phyloP scores from a whole-genome alignment of 2,113 vertebrate genomes.

The Microcebus griseorufus region DNA sequence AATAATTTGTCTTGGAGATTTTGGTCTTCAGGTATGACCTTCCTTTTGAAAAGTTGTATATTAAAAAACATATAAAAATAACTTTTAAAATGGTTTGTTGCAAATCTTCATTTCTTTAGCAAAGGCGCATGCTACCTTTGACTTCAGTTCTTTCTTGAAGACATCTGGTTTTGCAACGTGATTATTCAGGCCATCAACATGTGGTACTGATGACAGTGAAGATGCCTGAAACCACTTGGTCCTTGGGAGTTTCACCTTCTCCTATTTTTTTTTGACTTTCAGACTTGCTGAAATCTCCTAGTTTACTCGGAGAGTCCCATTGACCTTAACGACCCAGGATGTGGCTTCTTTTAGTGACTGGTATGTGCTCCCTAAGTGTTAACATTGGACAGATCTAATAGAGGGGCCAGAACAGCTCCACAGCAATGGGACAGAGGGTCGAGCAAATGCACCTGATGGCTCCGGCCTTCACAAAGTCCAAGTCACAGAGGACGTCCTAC shows the following conservation, averaged over 20 bases:
- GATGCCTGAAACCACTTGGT: not conserved
- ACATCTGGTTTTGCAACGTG: not conserved
- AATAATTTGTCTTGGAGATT: not conserved
- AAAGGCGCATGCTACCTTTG: not conserved
- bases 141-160: not conserved
- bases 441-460: not conserved
- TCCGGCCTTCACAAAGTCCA: not conserved
- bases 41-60: not conserved
- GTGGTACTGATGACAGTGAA: not conserved
- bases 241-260: not conserved
- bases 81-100: not conserved
- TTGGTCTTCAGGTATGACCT: not conserved
- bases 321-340: not conserved
- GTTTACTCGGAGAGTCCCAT: not conserved
- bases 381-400: not conserved
- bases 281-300: not conserved
- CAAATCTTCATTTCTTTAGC: not conserved
- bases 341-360: not conserved
- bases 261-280: not conserved
- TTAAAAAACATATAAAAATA: not conserved
- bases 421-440: not conserved
- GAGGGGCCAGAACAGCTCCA: not conserved
- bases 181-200: not conserved
- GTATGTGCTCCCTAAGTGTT: not conserved
- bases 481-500: not conserved